phyloP scores from a whole-genome alignment of 1,140 invertebrate genomes.

The Cheumatopsyche charites region DNA sequence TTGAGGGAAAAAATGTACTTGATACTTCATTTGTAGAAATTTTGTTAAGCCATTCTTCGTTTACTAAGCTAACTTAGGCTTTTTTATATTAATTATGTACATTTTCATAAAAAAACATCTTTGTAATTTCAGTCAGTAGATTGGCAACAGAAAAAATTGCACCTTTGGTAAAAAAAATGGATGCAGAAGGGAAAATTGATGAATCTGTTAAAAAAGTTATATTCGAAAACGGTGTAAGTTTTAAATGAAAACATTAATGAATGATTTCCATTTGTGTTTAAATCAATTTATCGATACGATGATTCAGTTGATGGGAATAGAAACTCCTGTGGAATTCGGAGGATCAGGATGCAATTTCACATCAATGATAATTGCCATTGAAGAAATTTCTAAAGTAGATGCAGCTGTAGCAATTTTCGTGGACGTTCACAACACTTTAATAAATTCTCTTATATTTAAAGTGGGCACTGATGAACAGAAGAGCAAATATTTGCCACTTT shows the following conservation, averaged over 20 bases:
- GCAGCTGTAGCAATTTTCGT: constrained; percentile 84
- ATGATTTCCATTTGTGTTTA: not conserved
- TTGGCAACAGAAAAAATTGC: constrained; percentile 86
- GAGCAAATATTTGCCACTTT: constrained; percentile 82
- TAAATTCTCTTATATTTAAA: constrained; percentile 86
- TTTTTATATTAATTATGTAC: too few species aligned
- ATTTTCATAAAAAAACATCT: constrained; percentile 26
- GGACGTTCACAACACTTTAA: constrained; percentile 94
- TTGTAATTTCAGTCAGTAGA: constrained; percentile 76
- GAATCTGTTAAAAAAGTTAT: constrained; percentile 71
- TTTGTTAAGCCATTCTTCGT: too few species aligned
- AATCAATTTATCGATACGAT: not conserved
- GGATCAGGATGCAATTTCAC: constrained; percentile 89
- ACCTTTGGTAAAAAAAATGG: constrained; percentile 91
- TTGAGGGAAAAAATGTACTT: too few species aligned
- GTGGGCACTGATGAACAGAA: constrained; percentile 84
- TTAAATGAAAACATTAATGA: not conserved
- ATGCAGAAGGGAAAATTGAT: constrained; percentile 82
- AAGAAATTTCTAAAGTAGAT: constrained; percentile 94
- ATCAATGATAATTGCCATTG: constrained; percentile 85
- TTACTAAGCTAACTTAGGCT: too few species aligned
- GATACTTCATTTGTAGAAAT: too few species aligned
- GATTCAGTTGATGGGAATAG: constrained; percentile 88
- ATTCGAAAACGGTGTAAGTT: constrained; percentile 84
- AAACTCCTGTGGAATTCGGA: constrained; percentile 84